Evolutionary conservation across 1,140 invertebrate genomes (phyloP), one percentile per base, ranked within the genome.

Genomic region (Philopotamus ludificatus): DNA sequence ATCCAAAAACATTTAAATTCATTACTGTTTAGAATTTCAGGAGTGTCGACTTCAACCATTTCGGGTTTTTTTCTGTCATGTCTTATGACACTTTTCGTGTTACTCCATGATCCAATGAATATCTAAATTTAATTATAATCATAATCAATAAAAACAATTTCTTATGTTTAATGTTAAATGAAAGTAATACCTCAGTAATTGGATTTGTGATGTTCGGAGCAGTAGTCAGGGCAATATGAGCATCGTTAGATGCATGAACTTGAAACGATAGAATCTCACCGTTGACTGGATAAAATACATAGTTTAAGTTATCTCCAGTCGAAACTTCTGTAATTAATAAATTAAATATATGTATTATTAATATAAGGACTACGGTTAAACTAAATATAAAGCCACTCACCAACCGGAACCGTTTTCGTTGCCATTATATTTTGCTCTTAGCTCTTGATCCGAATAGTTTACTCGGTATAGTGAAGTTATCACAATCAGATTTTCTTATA

Each of bases 1-100:
- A 94, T 82, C 90, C 91, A 93, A 77, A 94, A 94, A 12, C 87
- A 88, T 51, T 88, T 86, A 74, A 84, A 87, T 72, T 93, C 90
- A 28, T 86, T 83, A 1, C 71, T 79, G 71, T 82, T 87, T 34
- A 93, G 74, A 67, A 91, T 86, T 28, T 79, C 82, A 0, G 87
- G 87, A 2, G 89, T 92, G 15, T 87, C 84, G 7, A 81, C 83
- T 74, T 90, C 86, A 8, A 85, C 85, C 63, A 87, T 86, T 45
- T 94, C 91, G 3, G 91, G 91, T 73, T 91, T 91, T 1, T 84
- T 81, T 64, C 85, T 84, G 74, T 93, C 90, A 72, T 86, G 86
- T 54, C 91, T 86, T 71, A 93, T 89, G 0, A 90, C 88, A n/a
- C 89, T 91, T 77, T 92, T 93, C 51, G 81, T 79, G 73, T 93